A percentile compares a stretch with the other conserved stretches of the same genome.
phyloP scores from a whole-genome alignment of 2,797 vertebrate species.

The Discoglossus pictus region DNA sequence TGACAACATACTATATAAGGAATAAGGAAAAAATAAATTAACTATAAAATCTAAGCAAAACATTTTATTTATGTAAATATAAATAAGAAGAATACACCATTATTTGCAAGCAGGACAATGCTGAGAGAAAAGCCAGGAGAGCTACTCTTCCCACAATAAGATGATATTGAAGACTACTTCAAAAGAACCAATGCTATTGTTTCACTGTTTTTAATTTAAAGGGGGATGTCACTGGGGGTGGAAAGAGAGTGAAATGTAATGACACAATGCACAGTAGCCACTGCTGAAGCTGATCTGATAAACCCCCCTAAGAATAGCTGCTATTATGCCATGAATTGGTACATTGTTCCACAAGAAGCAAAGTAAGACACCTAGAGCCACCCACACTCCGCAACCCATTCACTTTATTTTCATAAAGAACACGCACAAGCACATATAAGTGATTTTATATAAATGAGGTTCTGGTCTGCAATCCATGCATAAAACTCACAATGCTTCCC shows the following conservation, averaged over 20 bases:
- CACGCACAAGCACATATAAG: no score
- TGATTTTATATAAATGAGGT: no score
- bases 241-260: conserved; percentile 33
- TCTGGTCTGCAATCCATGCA: no score
- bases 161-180: conserved; percentile 42
- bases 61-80: no score
- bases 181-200: conserved; percentile 39
- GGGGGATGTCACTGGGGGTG: conserved; percentile 40
- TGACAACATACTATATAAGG: no score
- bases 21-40: no score
- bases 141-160: conserved; percentile 39
- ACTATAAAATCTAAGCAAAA: no score
- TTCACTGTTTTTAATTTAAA: conserved; percentile 28
- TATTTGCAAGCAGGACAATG: background rate
- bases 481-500: no score
- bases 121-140: conserved; percentile 4
- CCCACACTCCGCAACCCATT: conserved; percentile 12
- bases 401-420: background rate
- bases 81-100: no score
- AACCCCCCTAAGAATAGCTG: conserved; percentile 19
- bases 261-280: conserved; percentile 38
- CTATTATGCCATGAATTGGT: conserved; percentile 38
- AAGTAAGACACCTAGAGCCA: conserved; percentile 43
- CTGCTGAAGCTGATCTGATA: conserved; percentile 36
- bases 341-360: conserved; percentile 25